phyloP scores from a whole-genome alignment of 2,113 vertebrate species.

The Grantiella picta region DNA sequence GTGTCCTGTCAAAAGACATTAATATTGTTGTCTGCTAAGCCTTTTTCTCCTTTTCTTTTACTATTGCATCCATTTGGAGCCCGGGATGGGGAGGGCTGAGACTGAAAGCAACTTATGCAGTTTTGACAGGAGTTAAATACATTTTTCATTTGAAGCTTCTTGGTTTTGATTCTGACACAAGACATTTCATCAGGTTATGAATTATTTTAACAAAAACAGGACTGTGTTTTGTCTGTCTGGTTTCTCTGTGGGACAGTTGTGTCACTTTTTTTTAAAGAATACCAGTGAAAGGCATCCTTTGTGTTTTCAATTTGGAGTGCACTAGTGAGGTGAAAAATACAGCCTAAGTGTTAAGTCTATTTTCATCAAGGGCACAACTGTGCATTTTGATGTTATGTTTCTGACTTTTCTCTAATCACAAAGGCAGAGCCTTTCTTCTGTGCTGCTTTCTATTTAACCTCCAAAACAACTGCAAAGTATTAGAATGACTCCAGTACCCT shows the following conservation, averaged over 20 bases:
- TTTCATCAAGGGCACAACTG: constrained; percentile 4
- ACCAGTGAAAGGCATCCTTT: neutral
- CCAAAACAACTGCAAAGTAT: constrained; percentile 40
- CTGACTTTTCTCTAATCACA: constrained; percentile 18
- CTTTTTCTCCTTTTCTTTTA: neutral
- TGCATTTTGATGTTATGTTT: constrained; percentile 15
- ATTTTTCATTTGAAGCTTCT: constrained; percentile 2
- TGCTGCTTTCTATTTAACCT: neutral
- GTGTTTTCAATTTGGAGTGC: neutral
- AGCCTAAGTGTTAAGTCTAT: neutral
- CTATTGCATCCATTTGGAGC: neutral
- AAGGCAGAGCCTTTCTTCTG: neutral
- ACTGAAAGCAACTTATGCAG: neutral
- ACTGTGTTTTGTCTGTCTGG: neutral
- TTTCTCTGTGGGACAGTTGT: constrained; percentile 4
- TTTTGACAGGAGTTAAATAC: neutral
- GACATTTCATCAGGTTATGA: constrained; percentile 12
- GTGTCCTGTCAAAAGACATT: neutral
- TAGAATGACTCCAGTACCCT: constrained; percentile 26
- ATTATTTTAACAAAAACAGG: constrained; percentile 20
- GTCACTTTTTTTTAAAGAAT: neutral
- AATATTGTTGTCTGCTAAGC: neutral
- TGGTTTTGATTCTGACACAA: neutral
- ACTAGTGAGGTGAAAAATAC: constrained; percentile 28
- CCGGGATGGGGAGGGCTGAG: accelerated